A percentile compares a stretch with the other conserved stretches of the same genome.
These are phyloP conservation scores for Macrotrachela quadricornifera DNA, from an alignment of 1,140 invertebrate genomes.

Conservation along the genomic window DNA sequence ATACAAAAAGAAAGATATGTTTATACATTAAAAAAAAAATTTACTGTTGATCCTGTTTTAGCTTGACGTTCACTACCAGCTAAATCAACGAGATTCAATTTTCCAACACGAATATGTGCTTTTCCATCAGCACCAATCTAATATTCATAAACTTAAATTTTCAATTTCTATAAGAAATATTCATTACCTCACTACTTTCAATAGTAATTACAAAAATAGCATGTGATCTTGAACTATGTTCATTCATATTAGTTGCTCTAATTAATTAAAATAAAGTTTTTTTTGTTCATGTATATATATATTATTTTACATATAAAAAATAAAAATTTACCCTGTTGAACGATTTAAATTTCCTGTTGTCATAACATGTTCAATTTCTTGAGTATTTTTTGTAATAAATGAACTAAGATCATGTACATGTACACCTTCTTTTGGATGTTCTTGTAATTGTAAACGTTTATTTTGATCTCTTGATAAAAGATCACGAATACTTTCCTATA, in stretches of 20 bases:
- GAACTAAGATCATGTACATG: slow-evolving; percentile 39
- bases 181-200: slow-evolving; percentile 44
- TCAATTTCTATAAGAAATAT: too few species aligned
- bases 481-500: slow-evolving; percentile 45
- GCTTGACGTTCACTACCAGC: slow-evolving; percentile 90
- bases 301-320: too few species aligned
- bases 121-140: slow-evolving; percentile 17
- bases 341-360: slow-evolving; percentile 49
- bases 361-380: slow-evolving; percentile 47
- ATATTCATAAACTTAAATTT: background rate
- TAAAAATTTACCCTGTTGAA: slow-evolving; percentile 20
- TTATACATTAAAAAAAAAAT: background rate
- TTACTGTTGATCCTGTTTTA: slow-evolving; percentile 51
- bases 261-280: slow-evolving; percentile 20
- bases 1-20: slow-evolving; percentile 1
- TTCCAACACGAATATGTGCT: slow-evolving; percentile 31
- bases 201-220: slow-evolving; percentile 85
- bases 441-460: slow-evolving; percentile 48
- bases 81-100: slow-evolving; percentile 89
- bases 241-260: slow-evolving; percentile 98
- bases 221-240: slow-evolving; percentile 89
- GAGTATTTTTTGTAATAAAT: slow-evolving; percentile 50
- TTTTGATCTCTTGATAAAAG: slow-evolving; percentile 45
- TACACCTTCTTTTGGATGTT: slow-evolving; percentile 1
- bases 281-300: too few species aligned